A percentile compares a stretch with the other conserved stretches of the same genome.
phyloP scores from a whole-genome alignment of 2,888 invertebrate species.

The Synergus laeviventris region DNA sequence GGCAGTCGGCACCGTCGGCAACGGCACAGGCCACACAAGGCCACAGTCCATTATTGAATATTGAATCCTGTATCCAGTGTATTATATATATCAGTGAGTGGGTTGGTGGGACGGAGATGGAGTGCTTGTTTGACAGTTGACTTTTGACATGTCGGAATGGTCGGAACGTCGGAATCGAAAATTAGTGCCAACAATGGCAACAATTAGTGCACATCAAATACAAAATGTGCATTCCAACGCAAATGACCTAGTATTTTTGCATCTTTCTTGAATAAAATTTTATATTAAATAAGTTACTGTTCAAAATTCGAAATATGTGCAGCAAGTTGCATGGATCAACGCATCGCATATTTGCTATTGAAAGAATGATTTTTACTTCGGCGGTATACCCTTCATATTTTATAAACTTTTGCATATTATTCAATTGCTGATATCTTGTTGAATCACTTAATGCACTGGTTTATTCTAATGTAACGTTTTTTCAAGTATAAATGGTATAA shows the following conservation, averaged over 20 bases:
- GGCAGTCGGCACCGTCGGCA: no score
- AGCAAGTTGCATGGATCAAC: not conserved
- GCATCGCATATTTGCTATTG: not conserved
- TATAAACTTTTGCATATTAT: not conserved
- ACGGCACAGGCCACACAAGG: no score
- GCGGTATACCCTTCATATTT: slow-evolving; percentile 2
- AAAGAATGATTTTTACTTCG: not conserved
- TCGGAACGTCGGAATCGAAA: slow-evolving; percentile 1
- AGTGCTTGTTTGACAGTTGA: not conserved
- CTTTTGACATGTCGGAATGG: not conserved
- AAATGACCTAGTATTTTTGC: slow-evolving; percentile 5
- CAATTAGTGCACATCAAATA: no score
- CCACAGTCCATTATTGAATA: no score
- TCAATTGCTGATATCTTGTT: not conserved
- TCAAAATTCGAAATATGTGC: not conserved
- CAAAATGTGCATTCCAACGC: slow-evolving; percentile 1
- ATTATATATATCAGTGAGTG: not conserved
- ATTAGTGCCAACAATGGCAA: no score
- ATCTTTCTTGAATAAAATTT: not conserved
- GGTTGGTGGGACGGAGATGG: no score
- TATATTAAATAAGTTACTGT: not conserved
- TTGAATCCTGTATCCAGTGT: no score
- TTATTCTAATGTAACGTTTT: not conserved
- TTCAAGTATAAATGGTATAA: not conserved
- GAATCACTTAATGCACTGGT: not conserved